phyloP scores from a whole-genome alignment of 2,113 vertebrate genomes.

The mouse (Mus musculus) region GRCm39 chr17:49024501-49025000 shows the following conservation, averaged over 20 bases:
- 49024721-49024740: background rate
- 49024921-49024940: constrained; percentile 16
- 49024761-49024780: background rate
- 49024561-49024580: background rate
- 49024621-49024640: background rate
- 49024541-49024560: background rate
- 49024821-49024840: background rate
- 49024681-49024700: background rate
- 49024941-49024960: background rate
- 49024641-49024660: background rate
- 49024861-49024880: background rate
- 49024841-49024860: background rate
- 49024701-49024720: background rate
- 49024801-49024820: background rate
- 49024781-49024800: background rate
- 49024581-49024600: no score
- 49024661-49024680: background rate
- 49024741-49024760: background rate
- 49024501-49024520: background rate
- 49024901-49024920: constrained; percentile 26
- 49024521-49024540: background rate
- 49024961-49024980: background rate
- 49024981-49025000: background rate
- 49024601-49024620: background rate
- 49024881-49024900: background rate